A percentile compares a stretch with the other conserved stretches of the same genome.
Conservation (phyloP, 2,888 invertebrate species). For the Synanthedon myopaeformis region DNA sequence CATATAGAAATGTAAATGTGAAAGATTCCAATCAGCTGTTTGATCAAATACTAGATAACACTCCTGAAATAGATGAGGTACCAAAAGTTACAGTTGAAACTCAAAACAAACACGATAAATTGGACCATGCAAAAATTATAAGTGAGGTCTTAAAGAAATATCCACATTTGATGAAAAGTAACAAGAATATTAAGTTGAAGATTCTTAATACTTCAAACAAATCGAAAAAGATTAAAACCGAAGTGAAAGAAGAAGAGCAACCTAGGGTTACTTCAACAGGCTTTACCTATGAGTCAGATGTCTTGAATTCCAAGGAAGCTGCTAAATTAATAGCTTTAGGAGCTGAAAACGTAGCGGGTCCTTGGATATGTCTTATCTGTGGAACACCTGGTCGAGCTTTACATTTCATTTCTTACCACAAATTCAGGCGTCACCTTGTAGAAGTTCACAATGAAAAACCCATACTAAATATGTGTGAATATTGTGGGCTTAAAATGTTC, state of each 20-base stretch:
- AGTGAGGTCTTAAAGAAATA: conserved; percentile 89
- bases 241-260: conserved; percentile 21
- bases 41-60: conserved; percentile 51
- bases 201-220: conserved; percentile 75
- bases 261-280: conserved; percentile 24
- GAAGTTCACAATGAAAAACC: conserved; percentile 84
- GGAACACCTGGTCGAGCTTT: conserved; percentile 75
- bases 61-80: conserved; percentile 11
- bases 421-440: conserved; percentile 84
- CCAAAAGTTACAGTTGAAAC: conserved; percentile 72
- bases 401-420: conserved; percentile 82
- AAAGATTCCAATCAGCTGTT: conserved; percentile 48
- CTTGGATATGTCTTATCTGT: conserved; percentile 86
- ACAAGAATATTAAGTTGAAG: conserved; percentile 88
- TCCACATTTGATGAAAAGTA: conserved; percentile 87
- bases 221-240: conserved; percentile 22
- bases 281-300: conserved; percentile 59
- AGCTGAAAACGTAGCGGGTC: conserved; percentile 75
- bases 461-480: conserved; percentile 82
- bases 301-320: conserved; percentile 73
- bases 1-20: conserved; percentile 15
- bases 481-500: conserved; percentile 82
- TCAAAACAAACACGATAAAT: conserved; percentile 62
- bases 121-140: conserved; percentile 88
- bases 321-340: conserved; percentile 71